These are phyloP conservation scores for Pitangus sulphuratus DNA, from an alignment of 2,797 vertebrate species.

Conservation along the genomic window DNA sequence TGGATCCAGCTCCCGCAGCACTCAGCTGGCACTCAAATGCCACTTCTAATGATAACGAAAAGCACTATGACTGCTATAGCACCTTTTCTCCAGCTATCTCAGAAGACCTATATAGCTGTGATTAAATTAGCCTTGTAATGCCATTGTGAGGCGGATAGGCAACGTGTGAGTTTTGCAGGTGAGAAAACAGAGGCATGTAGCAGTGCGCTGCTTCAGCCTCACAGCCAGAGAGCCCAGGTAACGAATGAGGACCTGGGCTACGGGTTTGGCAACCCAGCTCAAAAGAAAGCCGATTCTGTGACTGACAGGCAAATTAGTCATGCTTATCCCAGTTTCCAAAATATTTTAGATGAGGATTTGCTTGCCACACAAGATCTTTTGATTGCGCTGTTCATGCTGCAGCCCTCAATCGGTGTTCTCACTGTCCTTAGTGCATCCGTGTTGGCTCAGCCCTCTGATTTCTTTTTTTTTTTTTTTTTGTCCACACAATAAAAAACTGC, in stretches of 20 bases:
- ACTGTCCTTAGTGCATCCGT: neutral
- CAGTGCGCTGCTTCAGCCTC: neutral
- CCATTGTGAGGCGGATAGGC: neutral
- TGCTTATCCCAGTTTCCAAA: neutral
- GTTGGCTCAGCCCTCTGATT: neutral
- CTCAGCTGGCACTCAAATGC: slow-evolving; percentile 34
- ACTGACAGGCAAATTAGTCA: neutral
- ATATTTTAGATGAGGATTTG: neutral
- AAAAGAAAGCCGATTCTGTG: neutral
- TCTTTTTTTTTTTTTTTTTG: neutral
- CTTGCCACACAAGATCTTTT: neutral
- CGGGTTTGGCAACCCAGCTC: neutral
- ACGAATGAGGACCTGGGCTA: neutral
- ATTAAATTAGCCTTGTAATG: neutral
- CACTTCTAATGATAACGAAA: neutral
- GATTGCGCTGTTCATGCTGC: rapidly evolving
- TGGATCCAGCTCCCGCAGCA: neutral
- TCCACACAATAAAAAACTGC: neutral
- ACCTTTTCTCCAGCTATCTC: slow-evolving; percentile 12
- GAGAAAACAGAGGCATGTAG: neutral
- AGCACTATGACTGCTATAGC: neutral
- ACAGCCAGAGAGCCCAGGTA: neutral
- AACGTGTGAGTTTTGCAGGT: neutral
- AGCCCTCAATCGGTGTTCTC: neutral
- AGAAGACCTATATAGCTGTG: neutral